Evolutionary conservation across 2,888 invertebrate genomes (phyloP), one percentile per base, ranked within the genome.

Genomic region (Caenorhabditis virilis): DNA sequence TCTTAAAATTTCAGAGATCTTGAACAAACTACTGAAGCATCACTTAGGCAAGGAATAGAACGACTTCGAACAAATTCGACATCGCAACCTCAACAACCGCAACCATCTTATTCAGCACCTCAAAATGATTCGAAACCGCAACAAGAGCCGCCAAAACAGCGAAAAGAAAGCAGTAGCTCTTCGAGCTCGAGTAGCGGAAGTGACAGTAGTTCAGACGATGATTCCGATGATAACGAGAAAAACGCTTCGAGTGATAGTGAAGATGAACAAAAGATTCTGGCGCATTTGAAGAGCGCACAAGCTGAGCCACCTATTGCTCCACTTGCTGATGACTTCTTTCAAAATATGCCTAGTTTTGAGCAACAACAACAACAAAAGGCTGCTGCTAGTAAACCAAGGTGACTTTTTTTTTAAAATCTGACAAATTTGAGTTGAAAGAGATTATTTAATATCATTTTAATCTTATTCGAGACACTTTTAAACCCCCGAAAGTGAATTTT

Each of bases 11-110:
- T 33, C 42, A 69, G 75, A 52, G 74, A 76, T 53, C 42, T 62
- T 47, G 73, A 74, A 41, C 57, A 62, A 1, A 68, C 52, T 13
- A 72, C 72, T 9, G 72, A 73, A 27, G 35, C 20, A 6, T 50
- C 65, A 1, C 51, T 72, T 30, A 55, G 59, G 41, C 22, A 38
- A 16, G 70, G 71, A 41, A 74, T 76, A 25, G 66, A 67, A 1
- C 20, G 58, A 38, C 39, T 76, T 41, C 36, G 68, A 41, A 67
- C 67, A 2, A 41, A 50, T 9, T 55, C 66, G 13, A 43, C 33
- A 25, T 27, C 45, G 3, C n/a, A n/a, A n/a, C n/a, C n/a, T n/a
- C 47, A 56, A 25, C 38, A 30, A 13, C 47, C 49, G 2, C 18
- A 35, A 26, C 20, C 49, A 1, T 27, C 54, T n/a, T n/a, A 43